phyloP scores from a whole-genome alignment of 2,113 vertebrate species.

The Melanotaenia duboulayi region DNA sequence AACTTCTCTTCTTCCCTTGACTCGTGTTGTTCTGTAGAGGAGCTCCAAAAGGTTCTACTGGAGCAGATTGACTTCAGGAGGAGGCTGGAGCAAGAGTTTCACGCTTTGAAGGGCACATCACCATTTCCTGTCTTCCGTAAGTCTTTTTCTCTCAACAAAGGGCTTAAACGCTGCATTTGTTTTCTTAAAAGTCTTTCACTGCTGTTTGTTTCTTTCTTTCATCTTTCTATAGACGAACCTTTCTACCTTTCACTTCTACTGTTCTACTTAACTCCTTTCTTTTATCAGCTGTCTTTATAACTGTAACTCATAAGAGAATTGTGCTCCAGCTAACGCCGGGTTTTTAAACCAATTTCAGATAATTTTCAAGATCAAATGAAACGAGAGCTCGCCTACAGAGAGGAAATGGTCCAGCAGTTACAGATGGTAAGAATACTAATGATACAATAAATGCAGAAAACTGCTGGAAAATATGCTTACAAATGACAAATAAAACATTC shows the following conservation, averaged over 20 bases:
- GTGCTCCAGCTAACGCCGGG: constrained; percentile 11
- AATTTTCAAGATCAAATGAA: constrained; percentile 99
- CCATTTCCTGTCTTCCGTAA: constrained; percentile 98
- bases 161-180: not conserved
- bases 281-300: not conserved
- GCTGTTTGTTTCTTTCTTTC: not conserved
- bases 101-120: constrained; percentile 93
- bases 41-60: constrained; percentile 98
- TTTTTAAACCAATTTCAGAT: constrained; percentile 80
- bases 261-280: not conserved
- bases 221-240: not conserved
- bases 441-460: constrained; percentile 39
- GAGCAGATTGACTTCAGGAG: constrained; percentile 97
- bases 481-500: constrained; percentile 48
- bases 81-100: constrained; percentile 96
- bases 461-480: constrained; percentile 32
- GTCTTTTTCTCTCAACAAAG: constrained; percentile 49
- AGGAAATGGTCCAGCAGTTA: constrained; percentile 98
- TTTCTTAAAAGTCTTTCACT: not conserved
- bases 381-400: constrained; percentile 95
- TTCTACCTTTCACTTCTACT: not conserved
- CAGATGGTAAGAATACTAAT: constrained; percentile 88
- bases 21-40: constrained; percentile 85
- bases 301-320: constrained; percentile 19
- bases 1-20: constrained; percentile 21